Evolutionary conservation across 2,113 vertebrate genomes (phyloP).

Genomic region (Gadus chalcogrammus): DNA sequence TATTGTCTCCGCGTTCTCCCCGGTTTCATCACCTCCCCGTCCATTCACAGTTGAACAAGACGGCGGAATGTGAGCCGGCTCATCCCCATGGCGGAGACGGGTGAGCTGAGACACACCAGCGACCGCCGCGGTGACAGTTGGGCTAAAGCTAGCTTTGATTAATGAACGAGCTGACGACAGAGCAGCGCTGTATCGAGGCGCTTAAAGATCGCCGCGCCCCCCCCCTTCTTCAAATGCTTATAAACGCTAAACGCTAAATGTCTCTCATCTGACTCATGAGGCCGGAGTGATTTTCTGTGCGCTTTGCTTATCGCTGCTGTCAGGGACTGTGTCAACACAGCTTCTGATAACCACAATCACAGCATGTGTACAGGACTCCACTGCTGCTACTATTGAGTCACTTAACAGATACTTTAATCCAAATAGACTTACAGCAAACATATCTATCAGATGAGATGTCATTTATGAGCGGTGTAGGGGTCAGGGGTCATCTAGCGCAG

Average conservation of each 20-base stretch:
- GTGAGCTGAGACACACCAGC: conserved; percentile 47
- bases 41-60: conserved; percentile 49
- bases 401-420: too few relatives aligned
- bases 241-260: conserved; percentile 21
- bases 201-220: conserved; percentile 17
- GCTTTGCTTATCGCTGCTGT: background rate
- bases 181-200: conserved; percentile 44
- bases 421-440: too few relatives aligned
- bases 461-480: too few relatives aligned
- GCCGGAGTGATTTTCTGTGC: background rate
- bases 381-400: too few relatives aligned
- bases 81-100: background rate
- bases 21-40: conserved; percentile 61
- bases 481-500: too few relatives aligned
- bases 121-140: conserved; percentile 56
- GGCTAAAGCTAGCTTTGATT: conserved; percentile 45
- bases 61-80: conserved; percentile 51
- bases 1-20: conserved; percentile 32
- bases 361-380: too few relatives aligned
- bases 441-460: too few relatives aligned
- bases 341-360: background rate
- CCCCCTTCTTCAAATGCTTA: conserved; percentile 19
- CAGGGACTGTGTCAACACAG: background rate
- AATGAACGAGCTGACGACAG: conserved; percentile 59
- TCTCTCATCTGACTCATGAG: background rate